Percentiles rank a stretch among this genome's conserved stretches.
Evolutionary conservation across 2,888 invertebrate genomes (phyloP).

Genomic region (Aporophyla lueneburgensis): DNA sequence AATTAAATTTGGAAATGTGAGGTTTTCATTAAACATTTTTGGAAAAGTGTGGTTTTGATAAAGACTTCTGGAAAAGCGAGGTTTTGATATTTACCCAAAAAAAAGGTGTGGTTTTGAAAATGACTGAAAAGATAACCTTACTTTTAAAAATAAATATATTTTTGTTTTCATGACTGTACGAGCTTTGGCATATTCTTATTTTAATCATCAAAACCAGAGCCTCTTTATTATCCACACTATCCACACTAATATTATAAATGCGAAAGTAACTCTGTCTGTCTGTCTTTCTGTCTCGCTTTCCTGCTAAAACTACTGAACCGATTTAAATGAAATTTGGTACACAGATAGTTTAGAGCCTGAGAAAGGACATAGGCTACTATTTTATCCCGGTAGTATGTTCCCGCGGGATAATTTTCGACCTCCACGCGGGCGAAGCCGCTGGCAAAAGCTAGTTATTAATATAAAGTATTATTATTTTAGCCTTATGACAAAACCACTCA

Average conservation of each 20-base stretch:
- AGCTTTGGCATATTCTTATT: slow-evolving; percentile 4
- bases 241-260: too few relatives aligned
- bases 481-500: slow-evolving; percentile 5
- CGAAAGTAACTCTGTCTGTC: too few relatives aligned
- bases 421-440: too few relatives aligned
- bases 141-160: slow-evolving; percentile 8
- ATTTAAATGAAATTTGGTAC: too few relatives aligned
- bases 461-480: background rate
- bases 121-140: slow-evolving; percentile 3
- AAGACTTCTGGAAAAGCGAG: background rate
- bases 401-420: too few relatives aligned
- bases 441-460: too few relatives aligned
- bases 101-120: slow-evolving; percentile 6
- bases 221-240: too few relatives aligned
- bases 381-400: too few relatives aligned
- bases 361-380: too few relatives aligned
- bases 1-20: background rate
- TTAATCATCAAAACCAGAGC: slow-evolving; percentile 9
- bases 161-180: slow-evolving; percentile 8
- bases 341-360: too few relatives aligned
- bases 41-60: slow-evolving; percentile 1
- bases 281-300: too few relatives aligned
- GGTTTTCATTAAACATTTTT: background rate
- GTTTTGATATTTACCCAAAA: slow-evolving; percentile 1
- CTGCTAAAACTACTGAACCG: too few relatives aligned